These are phyloP conservation scores for Lepeophtheirus nordmannii DNA, from an alignment of 2,888 invertebrate genomes.

Conservation along the genomic window DNA sequence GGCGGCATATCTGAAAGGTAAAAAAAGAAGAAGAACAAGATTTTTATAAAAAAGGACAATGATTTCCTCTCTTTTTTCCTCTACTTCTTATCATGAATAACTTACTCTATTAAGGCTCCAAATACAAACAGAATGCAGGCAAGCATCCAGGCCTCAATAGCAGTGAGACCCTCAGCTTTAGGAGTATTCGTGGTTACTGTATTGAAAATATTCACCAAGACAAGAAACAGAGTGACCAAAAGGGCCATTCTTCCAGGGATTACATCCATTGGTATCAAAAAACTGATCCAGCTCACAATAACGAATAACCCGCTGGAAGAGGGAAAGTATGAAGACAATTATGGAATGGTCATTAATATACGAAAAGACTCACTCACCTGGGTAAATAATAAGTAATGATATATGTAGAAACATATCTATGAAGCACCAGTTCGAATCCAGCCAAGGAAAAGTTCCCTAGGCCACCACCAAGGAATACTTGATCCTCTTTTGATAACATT, in stretches of 20 bases:
- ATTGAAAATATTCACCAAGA: conserved; percentile 21
- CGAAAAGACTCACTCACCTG: background rate
- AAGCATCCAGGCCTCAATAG: conserved; percentile 21
- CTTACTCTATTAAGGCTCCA: conserved; percentile 16
- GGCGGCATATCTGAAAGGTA: conserved; percentile 24
- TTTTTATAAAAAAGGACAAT: too few relatives aligned
- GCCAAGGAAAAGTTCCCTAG: conserved; percentile 23
- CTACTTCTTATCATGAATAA: background rate
- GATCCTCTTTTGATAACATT: conserved; percentile 1
- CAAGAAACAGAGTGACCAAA: conserved; percentile 18
- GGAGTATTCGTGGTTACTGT: conserved; percentile 19
- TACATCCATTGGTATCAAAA: conserved; percentile 48
- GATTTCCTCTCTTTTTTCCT: too few relatives aligned
- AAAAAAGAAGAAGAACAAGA: background rate
- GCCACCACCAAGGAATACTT: conserved; percentile 17
- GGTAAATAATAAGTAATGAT: conserved; percentile 20
- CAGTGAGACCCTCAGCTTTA: conserved; percentile 18
- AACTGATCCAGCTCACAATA: conserved; percentile 50
- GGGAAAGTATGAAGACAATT: conserved; percentile 32
- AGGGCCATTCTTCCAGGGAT: conserved; percentile 37
- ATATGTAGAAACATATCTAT: conserved; percentile 15
- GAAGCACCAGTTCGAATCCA: conserved; percentile 20
- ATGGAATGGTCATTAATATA: background rate
- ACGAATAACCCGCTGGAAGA: conserved; percentile 40
- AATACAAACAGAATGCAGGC: conserved; percentile 18